Evolutionary conservation across 2,113 vertebrate species (phyloP).

Genomic region (Chrysemys picta): DNA sequence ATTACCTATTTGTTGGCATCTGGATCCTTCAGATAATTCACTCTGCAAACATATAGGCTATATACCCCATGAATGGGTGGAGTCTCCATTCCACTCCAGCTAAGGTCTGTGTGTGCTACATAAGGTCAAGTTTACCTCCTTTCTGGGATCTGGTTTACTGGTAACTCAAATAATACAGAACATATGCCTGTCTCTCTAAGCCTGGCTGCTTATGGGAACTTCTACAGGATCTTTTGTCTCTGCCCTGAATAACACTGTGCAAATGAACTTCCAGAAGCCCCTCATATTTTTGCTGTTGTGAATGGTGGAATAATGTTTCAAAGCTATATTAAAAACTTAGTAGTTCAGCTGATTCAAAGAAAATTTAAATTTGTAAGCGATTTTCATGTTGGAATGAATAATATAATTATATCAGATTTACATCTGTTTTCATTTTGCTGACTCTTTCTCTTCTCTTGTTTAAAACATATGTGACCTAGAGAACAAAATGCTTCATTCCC

Average conservation of each 20-base stretch:
- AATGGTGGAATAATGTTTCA: conserved; percentile 27
- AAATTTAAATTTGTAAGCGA: conserved; percentile 38
- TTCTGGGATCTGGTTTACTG: background rate
- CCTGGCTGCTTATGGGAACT: background rate
- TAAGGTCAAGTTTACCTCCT: background rate
- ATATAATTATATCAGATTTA: conserved; percentile 23
- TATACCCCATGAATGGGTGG: background rate
- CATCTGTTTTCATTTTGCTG: conserved; percentile 63
- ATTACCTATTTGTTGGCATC: background rate
- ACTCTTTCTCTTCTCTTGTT: conserved; percentile 15
- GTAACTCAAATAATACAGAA: background rate
- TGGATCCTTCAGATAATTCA: conserved; percentile 17
- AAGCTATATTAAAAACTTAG: conserved; percentile 32
- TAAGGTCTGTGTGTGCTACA: background rate
- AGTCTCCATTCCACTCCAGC: background rate
- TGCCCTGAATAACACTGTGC: conserved; percentile 53
- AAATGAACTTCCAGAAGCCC: conserved; percentile 40
- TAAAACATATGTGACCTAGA: conserved; percentile 11
- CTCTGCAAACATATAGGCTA: conserved; percentile 1
- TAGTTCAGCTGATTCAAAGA: conserved; percentile 31
- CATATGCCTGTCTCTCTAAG: background rate
- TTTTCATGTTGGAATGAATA: conserved; percentile 29
- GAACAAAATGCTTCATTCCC: conserved; percentile 12
- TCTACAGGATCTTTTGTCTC: background rate
- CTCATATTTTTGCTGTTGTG: background rate